Conservation (phyloP, 2,888 invertebrate species). For the Eilema griseolum region DNA sequence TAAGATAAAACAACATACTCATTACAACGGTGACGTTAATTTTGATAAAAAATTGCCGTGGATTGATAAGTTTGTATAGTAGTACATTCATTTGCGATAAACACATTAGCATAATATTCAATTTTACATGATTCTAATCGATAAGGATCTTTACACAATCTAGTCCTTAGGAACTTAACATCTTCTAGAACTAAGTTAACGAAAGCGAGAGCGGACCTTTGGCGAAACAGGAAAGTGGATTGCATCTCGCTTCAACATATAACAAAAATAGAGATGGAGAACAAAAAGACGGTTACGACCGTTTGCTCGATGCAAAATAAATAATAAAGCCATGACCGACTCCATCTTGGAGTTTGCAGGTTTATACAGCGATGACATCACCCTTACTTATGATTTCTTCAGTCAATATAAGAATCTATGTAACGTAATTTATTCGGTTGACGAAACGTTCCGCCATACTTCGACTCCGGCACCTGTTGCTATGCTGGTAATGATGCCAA, state of each 20-base stretch:
- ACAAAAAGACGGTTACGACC: constrained; percentile 79
- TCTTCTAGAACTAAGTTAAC: constrained; percentile 39
- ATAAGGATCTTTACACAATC: constrained; percentile 25
- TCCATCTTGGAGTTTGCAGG: constrained; percentile 71
- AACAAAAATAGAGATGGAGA: constrained; percentile 69
- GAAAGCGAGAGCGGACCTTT: constrained; percentile 72
- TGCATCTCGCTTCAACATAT: constrained; percentile 62
- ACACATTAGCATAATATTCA: constrained; percentile 35
- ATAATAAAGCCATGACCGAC: constrained; percentile 76
- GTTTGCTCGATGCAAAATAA: constrained; percentile 80
- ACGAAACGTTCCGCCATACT: constrained; percentile 57
- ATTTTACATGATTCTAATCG: constrained; percentile 23
- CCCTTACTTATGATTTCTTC: constrained; percentile 81
- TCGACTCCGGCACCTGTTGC: constrained; percentile 59
- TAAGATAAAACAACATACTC: constrained; percentile 45
- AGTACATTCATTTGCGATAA: constrained; percentile 45
- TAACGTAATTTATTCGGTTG: constrained; percentile 63
- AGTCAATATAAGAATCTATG: constrained; percentile 72
- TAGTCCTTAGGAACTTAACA: constrained; percentile 23
- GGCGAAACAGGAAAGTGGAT: constrained; percentile 69
- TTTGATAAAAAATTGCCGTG: constrained; percentile 45
- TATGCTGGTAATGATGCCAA: constrained; percentile 53
- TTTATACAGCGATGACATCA: constrained; percentile 80
- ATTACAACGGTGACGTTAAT: constrained; percentile 45
- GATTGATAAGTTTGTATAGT: constrained; percentile 43